Conservation (phyloP, 2,797 vertebrate genomes). For the Eulemur albifrons region DNA sequence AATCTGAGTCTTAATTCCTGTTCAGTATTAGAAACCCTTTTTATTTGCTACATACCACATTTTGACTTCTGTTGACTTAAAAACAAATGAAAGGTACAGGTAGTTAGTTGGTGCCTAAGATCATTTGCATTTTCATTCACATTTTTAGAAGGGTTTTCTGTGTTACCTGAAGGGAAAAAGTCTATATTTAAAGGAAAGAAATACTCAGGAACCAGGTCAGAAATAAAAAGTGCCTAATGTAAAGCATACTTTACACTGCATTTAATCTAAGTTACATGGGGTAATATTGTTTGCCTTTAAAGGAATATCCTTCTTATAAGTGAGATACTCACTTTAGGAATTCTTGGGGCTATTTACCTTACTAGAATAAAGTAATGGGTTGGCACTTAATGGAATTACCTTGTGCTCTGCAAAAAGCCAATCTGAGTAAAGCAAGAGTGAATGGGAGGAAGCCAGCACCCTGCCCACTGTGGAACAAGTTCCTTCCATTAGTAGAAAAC, state of each 20-base stretch:
- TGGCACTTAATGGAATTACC: slow-evolving; percentile 7
- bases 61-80: slow-evolving; percentile 17
- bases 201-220: not conserved
- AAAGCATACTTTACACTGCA: slow-evolving; percentile 9
- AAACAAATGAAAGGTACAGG: not conserved
- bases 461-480: not conserved
- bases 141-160: slow-evolving; percentile 32
- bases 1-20: not conserved
- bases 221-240: slow-evolving; percentile 1
- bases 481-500: not conserved
- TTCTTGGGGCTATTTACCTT: not conserved
- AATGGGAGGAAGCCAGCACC: not conserved
- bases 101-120: not conserved
- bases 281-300: not conserved
- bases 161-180: not conserved
- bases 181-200: slow-evolving; percentile 6
- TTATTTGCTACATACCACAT: not conserved
- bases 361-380: not conserved
- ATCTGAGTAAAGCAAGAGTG: not conserved
- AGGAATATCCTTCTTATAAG: not conserved
- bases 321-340: not conserved
- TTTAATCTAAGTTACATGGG: slow-evolving; percentile 5
- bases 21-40: not conserved
- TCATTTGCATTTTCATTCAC: slow-evolving; percentile 26
- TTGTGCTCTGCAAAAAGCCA: slow-evolving; percentile 23